Conservation (phyloP, 2,113 vertebrate genomes). For the Plecturocebus donacophilus region DNA sequence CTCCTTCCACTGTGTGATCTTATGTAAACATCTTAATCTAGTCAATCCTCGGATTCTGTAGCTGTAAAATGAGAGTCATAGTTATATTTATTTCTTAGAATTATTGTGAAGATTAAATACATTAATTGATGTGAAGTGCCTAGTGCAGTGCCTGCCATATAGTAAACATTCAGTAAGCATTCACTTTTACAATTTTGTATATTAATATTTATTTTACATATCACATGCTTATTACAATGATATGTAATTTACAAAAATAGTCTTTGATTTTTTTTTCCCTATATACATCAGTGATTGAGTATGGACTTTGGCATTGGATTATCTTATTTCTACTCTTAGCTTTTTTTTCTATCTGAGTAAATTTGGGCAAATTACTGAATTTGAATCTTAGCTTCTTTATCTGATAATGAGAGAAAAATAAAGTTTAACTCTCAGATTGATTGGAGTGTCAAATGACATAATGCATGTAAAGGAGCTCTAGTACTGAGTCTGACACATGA, state of each 20-base stretch:
- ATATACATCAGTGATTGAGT: neutral
- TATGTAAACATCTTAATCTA: neutral
- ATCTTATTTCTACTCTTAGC: neutral
- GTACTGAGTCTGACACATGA: neutral
- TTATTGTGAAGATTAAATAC: neutral
- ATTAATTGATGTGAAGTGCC: neutral
- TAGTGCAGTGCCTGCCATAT: neutral
- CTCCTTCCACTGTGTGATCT: neutral
- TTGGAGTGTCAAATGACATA: neutral
- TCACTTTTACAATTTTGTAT: neutral
- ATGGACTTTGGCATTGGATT: neutral
- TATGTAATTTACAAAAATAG: neutral
- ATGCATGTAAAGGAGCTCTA: neutral
- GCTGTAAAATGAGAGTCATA: neutral
- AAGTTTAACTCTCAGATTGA: neutral
- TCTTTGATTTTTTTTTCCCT: neutral
- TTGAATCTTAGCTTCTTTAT: neutral
- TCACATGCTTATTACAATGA: neutral
- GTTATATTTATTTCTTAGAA: neutral
- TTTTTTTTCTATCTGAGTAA: neutral
- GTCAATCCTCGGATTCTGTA: neutral
- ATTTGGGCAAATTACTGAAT: neutral
- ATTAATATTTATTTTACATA: neutral
- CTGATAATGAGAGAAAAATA: neutral
- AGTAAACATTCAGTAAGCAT: neutral